Evolutionary conservation across 2,888 invertebrate species (phyloP).

Genomic region (Hydroisotoma schaefferi): DNA sequence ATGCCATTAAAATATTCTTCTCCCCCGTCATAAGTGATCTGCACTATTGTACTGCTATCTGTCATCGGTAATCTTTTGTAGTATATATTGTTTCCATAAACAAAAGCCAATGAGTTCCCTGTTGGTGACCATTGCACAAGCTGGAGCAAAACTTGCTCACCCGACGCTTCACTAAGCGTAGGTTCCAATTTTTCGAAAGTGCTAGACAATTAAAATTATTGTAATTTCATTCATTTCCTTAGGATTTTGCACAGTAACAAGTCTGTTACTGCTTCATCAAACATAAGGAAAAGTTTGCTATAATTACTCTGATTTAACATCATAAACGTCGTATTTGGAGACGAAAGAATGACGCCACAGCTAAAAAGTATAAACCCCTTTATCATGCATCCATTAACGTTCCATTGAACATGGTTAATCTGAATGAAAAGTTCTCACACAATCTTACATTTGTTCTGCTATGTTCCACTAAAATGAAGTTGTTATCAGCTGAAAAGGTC

Average conservation of each 20-base stretch:
- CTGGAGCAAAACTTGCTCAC: constrained; percentile 56
- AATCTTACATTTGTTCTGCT: constrained; percentile 27
- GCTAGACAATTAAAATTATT: background rate
- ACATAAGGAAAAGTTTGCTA: background rate
- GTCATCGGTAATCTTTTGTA: constrained; percentile 59
- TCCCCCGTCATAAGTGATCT: constrained; percentile 63
- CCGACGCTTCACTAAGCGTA: background rate
- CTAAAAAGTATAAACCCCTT: constrained; percentile 59
- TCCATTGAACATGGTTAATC: background rate
- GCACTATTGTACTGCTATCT: constrained; percentile 51
- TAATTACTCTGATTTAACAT: constrained; percentile 59
- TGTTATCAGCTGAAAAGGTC: constrained; percentile 27
- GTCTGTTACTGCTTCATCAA: no score
- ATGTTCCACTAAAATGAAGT: constrained; percentile 28
- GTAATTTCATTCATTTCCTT: background rate
- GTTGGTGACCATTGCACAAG: constrained; percentile 72
- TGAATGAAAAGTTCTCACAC: constrained; percentile 1
- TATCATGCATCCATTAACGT: background rate
- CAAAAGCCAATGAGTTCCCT: constrained; percentile 69
- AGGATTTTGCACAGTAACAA: background rate
- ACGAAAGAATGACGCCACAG: constrained; percentile 74
- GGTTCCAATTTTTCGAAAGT: constrained; percentile 11
- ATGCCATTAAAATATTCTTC: constrained; percentile 72
- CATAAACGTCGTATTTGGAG: constrained; percentile 68
- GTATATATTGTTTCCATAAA: constrained; percentile 71